A percentile compares a stretch with the other conserved stretches of the same genome.
These are phyloP conservation scores for Noctua janthina DNA, from an alignment of 2,888 invertebrate genomes.

Conservation along the genomic window DNA sequence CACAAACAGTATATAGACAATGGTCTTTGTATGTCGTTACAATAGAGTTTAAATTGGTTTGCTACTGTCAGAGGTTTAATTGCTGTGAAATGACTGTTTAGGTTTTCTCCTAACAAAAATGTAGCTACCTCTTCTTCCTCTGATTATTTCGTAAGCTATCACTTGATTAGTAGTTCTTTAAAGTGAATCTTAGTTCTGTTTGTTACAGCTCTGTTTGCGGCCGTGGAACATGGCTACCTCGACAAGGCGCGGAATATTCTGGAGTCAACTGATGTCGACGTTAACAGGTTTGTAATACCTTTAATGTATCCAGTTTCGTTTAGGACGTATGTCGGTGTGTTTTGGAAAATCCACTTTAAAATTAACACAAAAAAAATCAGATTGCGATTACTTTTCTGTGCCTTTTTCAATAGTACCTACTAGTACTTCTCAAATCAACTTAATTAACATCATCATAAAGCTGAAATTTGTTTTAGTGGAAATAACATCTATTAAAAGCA, in stretches of 20 bases:
- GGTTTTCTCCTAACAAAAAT: neutral
- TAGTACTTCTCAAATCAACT: neutral
- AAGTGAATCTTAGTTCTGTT: slow-evolving; percentile 71
- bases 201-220: slow-evolving; percentile 97
- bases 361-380: neutral
- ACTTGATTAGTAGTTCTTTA: slow-evolving; percentile 51
- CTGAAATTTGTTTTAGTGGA: neutral
- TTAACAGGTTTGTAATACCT: slow-evolving; percentile 94
- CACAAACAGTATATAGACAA: too few relatives aligned
- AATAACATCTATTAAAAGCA: neutral
- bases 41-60: neutral
- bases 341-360: neutral
- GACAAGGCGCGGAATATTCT: slow-evolving; percentile 97
- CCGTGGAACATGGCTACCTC: slow-evolving; percentile 98
- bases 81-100: neutral
- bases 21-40: too few relatives aligned
- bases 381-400: neutral
- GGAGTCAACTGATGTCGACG: slow-evolving; percentile 97
- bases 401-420: neutral
- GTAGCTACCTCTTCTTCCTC: neutral
- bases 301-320: neutral
- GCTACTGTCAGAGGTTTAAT: neutral
- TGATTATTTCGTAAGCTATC: neutral
- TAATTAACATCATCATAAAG: neutral
- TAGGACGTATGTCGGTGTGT: neutral